phyloP scores from a whole-genome alignment of 92 coral and sea anemone species.

The Nematostella vectensis region DNA sequence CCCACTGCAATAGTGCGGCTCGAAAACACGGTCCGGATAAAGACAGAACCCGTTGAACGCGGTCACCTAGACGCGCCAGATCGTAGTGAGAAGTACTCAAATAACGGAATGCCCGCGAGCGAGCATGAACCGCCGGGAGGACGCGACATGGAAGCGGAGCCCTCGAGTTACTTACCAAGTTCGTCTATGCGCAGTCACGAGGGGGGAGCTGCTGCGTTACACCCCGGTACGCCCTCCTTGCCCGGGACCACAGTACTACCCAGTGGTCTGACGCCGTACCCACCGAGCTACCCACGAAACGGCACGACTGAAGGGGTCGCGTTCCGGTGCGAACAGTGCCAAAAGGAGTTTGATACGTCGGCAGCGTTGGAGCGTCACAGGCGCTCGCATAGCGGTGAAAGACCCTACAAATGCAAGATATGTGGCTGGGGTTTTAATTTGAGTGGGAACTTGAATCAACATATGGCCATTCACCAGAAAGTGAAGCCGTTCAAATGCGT shows the following conservation, averaged over 20 bases:
- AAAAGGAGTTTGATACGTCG: slow-evolving; percentile 76
- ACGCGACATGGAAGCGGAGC: slow-evolving; percentile 7
- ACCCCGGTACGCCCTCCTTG: slow-evolving; percentile 27
- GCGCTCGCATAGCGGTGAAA: slow-evolving; percentile 74
- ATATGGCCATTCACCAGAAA: slow-evolving; percentile 82
- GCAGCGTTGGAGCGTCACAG: slow-evolving; percentile 68
- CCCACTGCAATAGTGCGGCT: slow-evolving; percentile 60
- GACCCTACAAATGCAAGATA: slow-evolving; percentile 79
- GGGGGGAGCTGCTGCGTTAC: slow-evolving; percentile 15
- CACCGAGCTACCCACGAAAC: slow-evolving; percentile 26
- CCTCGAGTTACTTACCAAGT: slow-evolving; percentile 16
- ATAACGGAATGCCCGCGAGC: not conserved
- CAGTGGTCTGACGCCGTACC: slow-evolving; percentile 28
- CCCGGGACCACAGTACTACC: slow-evolving; percentile 4
- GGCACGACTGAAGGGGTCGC: slow-evolving; percentile 20
- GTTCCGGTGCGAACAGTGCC: slow-evolving; percentile 50
- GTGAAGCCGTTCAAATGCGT: slow-evolving; percentile 88
- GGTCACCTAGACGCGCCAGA: slow-evolving; percentile 2
- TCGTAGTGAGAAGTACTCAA: not conserved
- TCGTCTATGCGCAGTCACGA: slow-evolving; percentile 25
- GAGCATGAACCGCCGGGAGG: slow-evolving; percentile 5
- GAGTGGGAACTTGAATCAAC: slow-evolving; percentile 81
- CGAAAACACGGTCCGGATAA: slow-evolving; percentile 68
- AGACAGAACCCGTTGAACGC: slow-evolving; percentile 59
- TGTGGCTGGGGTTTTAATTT: slow-evolving; percentile 88